Conservation (phyloP, 2,797 vertebrate species). For the Lepilemur septentrionalis region DNA sequence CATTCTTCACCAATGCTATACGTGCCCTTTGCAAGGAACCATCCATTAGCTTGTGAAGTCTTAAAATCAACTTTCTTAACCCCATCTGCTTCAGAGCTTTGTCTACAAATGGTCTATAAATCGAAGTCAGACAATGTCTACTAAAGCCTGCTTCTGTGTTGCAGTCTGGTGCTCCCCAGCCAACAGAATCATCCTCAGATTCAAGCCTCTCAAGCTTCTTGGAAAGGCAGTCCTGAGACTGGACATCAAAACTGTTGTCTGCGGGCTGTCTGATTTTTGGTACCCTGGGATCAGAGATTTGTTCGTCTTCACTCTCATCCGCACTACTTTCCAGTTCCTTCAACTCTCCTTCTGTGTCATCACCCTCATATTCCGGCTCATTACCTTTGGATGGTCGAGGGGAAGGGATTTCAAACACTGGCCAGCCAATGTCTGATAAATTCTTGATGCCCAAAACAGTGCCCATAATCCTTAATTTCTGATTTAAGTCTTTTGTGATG, state of each 20-base stretch:
- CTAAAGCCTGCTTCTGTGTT: constrained; percentile 82
- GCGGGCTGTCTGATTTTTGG: constrained; percentile 72
- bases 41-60: constrained; percentile 99
- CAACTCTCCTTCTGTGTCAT: constrained; percentile 87
- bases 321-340: constrained; percentile 89
- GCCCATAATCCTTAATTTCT: constrained; percentile 98
- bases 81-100: constrained; percentile 99
- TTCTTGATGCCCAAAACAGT: constrained; percentile 97
- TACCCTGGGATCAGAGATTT: constrained; percentile 57
- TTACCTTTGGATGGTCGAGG: constrained; percentile 92
- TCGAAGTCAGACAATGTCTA: constrained; percentile 93
- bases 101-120: constrained; percentile 99
- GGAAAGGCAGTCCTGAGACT: constrained; percentile 79
- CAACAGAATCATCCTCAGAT: constrained; percentile 90
- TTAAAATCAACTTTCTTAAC: constrained; percentile 96
- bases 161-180: constrained; percentile 83
- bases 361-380: constrained; percentile 88
- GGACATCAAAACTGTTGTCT: constrained; percentile 79
- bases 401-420: constrained; percentile 98
- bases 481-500: constrained; percentile 99
- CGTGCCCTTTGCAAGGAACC: constrained; percentile 96
- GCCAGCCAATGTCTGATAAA: constrained; percentile 97
- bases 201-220: constrained; percentile 88
- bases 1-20: constrained; percentile 91
- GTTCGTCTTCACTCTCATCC: constrained; percentile 91